These are phyloP conservation scores for Acholoe squamosa DNA, from an alignment of 2,888 invertebrate genomes.

Conservation along the genomic window DNA sequence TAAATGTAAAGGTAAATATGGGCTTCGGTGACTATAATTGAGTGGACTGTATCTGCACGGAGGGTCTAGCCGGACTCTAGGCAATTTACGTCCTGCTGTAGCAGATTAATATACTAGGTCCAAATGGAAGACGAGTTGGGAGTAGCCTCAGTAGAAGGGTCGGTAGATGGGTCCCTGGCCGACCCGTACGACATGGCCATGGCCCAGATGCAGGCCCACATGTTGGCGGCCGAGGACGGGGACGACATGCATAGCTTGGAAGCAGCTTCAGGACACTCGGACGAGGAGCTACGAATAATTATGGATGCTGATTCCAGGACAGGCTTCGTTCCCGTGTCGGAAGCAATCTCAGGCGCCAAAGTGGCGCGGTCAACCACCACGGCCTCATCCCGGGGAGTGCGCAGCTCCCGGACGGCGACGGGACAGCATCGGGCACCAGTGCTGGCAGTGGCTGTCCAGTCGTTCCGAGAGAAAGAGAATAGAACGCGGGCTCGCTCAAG, in stretches of 20 bases:
- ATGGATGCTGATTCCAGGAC: constrained; percentile 37
- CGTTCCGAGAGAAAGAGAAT: constrained; percentile 29
- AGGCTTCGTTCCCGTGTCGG: constrained; percentile 6
- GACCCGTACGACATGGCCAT: constrained; percentile 42
- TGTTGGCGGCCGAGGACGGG: constrained; percentile 15
- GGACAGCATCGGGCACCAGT: not conserved
- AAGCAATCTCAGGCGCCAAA: not conserved
- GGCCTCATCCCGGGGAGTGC: not conserved
- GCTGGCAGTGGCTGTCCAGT: not conserved
- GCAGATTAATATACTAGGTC: not conserved
- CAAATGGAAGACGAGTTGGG: not conserved
- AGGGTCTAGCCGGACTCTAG: not conserved
- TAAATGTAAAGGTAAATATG: not conserved
- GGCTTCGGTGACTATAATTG: not conserved
- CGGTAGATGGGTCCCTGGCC: not conserved
- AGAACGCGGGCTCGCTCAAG: not conserved
- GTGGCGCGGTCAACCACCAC: not conserved
- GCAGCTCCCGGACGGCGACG: not conserved
- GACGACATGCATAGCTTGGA: constrained; percentile 31
- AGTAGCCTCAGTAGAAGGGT: not conserved
- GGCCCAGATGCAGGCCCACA: constrained; percentile 37
- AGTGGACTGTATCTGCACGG: not conserved
- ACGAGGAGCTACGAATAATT: constrained; percentile 26
- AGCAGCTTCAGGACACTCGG: not conserved
- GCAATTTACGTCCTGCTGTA: not conserved